Conservation (phyloP, 1,140 invertebrate species). For the Mercenaria mercenaria region DNA sequence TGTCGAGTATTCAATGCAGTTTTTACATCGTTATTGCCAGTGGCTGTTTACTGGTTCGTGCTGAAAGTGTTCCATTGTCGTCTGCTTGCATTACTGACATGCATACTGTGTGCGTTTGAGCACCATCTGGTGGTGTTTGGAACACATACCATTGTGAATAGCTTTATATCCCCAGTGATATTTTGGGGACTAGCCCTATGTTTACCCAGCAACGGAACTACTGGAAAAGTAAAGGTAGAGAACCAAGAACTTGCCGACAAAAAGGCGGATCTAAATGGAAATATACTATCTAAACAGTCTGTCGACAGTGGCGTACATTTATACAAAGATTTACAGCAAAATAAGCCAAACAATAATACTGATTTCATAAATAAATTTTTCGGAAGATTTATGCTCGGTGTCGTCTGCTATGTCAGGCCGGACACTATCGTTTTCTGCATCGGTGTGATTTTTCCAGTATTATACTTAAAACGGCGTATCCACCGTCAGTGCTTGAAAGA, state of each 20-base stretch:
- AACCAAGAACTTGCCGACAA: not conserved
- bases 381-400: conserved; percentile 74
- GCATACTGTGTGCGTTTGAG: conserved; percentile 74
- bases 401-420: conserved; percentile 74
- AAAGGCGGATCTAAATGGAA: not conserved
- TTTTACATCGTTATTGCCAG: conserved; percentile 76
- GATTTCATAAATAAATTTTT: not conserved
- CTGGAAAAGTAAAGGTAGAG: not conserved
- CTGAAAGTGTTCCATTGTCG: conserved; percentile 64
- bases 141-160: conserved; percentile 81
- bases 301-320: not conserved
- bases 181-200: conserved; percentile 71
- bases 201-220: not conserved
- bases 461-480: not conserved
- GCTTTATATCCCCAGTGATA: conserved; percentile 79
- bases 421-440: conserved; percentile 73
- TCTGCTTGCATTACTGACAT: conserved; percentile 73
- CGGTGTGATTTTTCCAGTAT: not conserved
- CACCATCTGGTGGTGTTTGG: conserved; percentile 78
- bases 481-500: not conserved
- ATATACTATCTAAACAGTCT: not conserved
- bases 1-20: conserved; percentile 74
- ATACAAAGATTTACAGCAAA: not conserved
- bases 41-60: conserved; percentile 73
- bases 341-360: not conserved